Evolutionary conservation across 2,797 vertebrate genomes (phyloP).

Genomic region (Hippocampus kuda): DNA sequence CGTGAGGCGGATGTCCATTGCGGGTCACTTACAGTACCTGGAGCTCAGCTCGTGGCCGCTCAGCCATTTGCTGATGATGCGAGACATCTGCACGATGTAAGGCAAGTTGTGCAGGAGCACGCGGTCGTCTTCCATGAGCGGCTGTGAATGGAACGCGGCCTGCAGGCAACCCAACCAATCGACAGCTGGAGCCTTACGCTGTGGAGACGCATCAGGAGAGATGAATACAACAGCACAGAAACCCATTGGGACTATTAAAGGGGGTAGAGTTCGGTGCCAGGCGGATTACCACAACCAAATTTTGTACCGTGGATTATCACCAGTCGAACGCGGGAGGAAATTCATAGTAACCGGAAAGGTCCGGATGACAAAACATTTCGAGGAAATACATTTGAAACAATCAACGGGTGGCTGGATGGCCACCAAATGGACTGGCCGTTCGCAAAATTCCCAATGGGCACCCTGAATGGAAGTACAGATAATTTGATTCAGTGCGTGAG

Average conservation of each 20-base stretch:
- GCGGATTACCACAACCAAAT: not conserved
- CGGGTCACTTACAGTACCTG: constrained; percentile 47
- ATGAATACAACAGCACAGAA: not conserved
- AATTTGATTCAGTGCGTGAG: too few species aligned
- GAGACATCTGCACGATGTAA: constrained; percentile 81
- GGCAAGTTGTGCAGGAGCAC: constrained; percentile 79
- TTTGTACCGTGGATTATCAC: not conserved
- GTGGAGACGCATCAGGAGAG: constrained; percentile 10
- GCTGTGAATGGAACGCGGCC: constrained; percentile 69
- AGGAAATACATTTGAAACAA: too few species aligned
- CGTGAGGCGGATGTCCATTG: not conserved
- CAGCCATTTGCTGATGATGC: constrained; percentile 54
- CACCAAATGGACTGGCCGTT: too few species aligned
- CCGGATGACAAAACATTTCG: too few species aligned
- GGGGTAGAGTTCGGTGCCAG: not conserved
- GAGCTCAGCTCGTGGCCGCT: constrained; percentile 33
- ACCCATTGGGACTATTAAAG: not conserved
- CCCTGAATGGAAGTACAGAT: too few species aligned
- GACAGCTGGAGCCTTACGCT: constrained; percentile 76
- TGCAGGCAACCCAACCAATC: constrained; percentile 81
- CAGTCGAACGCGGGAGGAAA: too few species aligned
- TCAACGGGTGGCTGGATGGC: too few species aligned
- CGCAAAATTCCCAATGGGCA: too few species aligned
- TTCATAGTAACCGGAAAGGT: too few species aligned
- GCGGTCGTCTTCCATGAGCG: constrained; percentile 65